Percentiles rank a stretch among this genome's conserved stretches.
Evolutionary conservation across 2,797 vertebrate genomes (phyloP).

Genomic region (Hydrocynus forskahlii): DNA sequence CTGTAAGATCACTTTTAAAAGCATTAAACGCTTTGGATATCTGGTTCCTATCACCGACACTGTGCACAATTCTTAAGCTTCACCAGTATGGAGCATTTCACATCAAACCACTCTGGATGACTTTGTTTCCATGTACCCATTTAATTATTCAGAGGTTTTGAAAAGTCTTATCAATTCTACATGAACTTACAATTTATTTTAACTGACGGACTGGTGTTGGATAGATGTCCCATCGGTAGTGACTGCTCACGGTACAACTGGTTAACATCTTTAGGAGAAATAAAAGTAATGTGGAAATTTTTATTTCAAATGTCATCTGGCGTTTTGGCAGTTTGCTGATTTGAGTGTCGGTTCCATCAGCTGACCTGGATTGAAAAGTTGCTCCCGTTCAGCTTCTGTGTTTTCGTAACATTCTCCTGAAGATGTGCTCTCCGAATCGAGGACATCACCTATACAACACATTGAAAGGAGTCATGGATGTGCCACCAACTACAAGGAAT

Average conservation of each 20-base stretch:
- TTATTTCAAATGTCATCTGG: background rate
- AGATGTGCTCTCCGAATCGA: conserved; percentile 54
- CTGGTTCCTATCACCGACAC: no score
- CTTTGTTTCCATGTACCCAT: background rate
- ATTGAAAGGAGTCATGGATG: background rate
- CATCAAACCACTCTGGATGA: no score
- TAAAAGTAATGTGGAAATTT: background rate
- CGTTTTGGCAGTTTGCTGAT: background rate
- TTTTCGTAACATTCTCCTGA: conserved; percentile 55
- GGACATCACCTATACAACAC: background rate
- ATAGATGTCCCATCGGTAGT: background rate
- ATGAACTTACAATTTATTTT: background rate
- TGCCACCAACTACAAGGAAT: background rate
- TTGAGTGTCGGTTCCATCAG: background rate
- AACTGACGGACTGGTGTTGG: no score
- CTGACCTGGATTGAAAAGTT: conserved; percentile 37
- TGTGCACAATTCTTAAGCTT: no score
- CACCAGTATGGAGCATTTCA: no score
- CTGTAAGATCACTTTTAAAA: no score
- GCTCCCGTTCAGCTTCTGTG: background rate
- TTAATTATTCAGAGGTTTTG: no score
- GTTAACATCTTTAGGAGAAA: background rate
- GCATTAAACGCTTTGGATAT: no score
- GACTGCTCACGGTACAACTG: background rate
- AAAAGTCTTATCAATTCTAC: no score